Base-by-base conservation (phyloP, 2,888 invertebrate species). In the Habroteleia sp. region DNA sequence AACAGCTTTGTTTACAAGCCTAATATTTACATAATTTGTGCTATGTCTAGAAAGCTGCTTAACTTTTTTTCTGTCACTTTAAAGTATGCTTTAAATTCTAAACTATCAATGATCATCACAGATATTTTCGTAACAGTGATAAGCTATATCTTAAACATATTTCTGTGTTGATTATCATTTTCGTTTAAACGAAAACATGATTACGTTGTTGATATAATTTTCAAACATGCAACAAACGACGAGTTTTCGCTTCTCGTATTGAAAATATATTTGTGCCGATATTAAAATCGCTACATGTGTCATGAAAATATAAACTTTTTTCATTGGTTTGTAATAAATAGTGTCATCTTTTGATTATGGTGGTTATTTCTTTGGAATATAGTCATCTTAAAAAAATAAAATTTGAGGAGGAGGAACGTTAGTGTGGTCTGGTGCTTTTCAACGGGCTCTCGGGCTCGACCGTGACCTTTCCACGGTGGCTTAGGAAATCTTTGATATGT, bases 401-500 rank as follows among this genome's bases (percentile, higher is more conserved):
- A 44, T 52, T 35, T 44, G 8, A 10, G 4, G 14, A 39, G 10
- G 33, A 58, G 23, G 33, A 72, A 63, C 23, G 29, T 83, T 84
- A 88, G 81, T 88, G 88, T 42, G 87, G 88, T 73, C 88, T 83
- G 81, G 86, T 88, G 73, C 80, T 82, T 79, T 74, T 83, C 74
- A 84, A 71, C 10, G 85, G 83, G 81, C 80, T 84, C 79, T 87
- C 85, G 27, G 82, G 77, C 72, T 86, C 83, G 44, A 79, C 54
- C 14, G 82, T 81, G 69, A 83, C 79, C 69, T 83, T 85, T 80
- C 89, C 89, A 27, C 91, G 90, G 85, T 91, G 91, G 84, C 92
- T 93, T 83, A 97, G 90, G 85, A 97, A 93, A 88, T 98, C 98
- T 81, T 96, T 94, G 88, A 98, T 97, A 89, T 98, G 98, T 89